These are phyloP conservation scores for Carcinoscorpius rotundicauda DNA, from an alignment of 1,140 invertebrate species.

Conservation along the genomic window DNA sequence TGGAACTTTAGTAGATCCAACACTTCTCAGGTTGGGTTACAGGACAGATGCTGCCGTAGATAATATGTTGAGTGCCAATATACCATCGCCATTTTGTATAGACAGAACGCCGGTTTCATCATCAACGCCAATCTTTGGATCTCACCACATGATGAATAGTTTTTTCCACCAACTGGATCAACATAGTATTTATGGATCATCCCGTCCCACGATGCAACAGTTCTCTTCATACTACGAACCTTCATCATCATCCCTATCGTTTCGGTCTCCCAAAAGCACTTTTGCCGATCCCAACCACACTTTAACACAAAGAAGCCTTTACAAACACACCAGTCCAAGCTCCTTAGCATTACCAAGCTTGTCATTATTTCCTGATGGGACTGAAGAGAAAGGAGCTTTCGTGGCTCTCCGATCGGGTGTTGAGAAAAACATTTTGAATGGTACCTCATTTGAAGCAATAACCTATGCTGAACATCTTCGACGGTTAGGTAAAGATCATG, in stretches of 20 bases:
- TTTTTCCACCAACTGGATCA: too few species aligned
- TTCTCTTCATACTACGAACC: not conserved
- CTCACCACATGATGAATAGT: not conserved
- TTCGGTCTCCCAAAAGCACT: not conserved
- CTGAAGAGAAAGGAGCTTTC: slow-evolving; percentile 1
- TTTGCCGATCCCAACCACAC: not conserved
- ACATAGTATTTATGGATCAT: too few species aligned
- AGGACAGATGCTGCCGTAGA: not conserved
- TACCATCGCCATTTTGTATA: not conserved
- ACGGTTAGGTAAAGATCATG: too few species aligned
- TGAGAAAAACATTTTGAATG: too few species aligned
- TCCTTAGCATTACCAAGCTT: not conserved
- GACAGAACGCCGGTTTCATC: not conserved
- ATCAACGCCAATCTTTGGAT: not conserved
- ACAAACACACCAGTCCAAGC: not conserved
- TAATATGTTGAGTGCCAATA: not conserved
- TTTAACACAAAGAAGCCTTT: not conserved
- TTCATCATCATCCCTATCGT: not conserved
- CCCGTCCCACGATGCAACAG: not conserved
- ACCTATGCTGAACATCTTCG: too few species aligned
- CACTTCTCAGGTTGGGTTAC: not conserved
- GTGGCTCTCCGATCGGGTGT: not conserved
- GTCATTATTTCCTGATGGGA: not conserved
- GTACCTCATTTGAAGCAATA: too few species aligned
- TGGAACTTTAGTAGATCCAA: not conserved